A percentile compares a stretch with the other conserved stretches of the same genome.
These are phyloP conservation scores for Theropithecus gelada DNA, from an alignment of 2,113 vertebrate genomes.

Conservation along the genomic window DNA sequence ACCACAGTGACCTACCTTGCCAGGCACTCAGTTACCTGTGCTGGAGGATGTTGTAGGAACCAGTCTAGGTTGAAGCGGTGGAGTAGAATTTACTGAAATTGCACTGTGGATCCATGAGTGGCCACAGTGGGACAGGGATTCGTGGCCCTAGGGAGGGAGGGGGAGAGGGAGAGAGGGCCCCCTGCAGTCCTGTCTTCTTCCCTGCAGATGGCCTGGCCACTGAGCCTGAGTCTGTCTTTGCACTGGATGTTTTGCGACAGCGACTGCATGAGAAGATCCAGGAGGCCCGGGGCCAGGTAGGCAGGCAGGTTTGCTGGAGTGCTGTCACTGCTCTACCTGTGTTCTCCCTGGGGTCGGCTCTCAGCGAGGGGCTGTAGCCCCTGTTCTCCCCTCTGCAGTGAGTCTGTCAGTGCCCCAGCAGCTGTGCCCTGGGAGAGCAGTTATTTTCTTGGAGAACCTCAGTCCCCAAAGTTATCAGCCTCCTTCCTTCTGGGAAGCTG, in stretches of 20 bases:
- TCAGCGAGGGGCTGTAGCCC: not conserved
- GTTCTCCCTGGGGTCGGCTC: rapidly evolving
- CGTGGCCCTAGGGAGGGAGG: rapidly evolving
- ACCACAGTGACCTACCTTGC: rapidly evolving
- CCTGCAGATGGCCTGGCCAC: constrained; percentile 74
- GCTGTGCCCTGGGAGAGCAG: not conserved
- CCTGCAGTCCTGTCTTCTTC: not conserved
- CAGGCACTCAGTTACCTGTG: not conserved
- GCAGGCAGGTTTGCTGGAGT: not conserved
- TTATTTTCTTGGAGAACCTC: not conserved
- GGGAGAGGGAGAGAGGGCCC: rapidly evolving
- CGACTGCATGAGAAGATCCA: constrained; percentile 94
- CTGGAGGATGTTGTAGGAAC: not conserved
- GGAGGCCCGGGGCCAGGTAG: constrained; percentile 91
- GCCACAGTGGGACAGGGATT: not conserved
- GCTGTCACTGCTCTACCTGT: rapidly evolving
- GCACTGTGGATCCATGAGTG: rapidly evolving
- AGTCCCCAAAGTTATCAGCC: not conserved
- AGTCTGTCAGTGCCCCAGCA: not conserved
- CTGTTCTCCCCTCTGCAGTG: not conserved
- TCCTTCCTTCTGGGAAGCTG: not conserved
- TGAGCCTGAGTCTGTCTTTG: constrained; percentile 79
- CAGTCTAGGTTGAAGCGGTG: rapidly evolving
- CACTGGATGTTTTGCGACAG: constrained; percentile 91
- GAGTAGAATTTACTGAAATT: too few relatives aligned